phyloP scores from a whole-genome alignment of 1,140 invertebrate genomes.

The Scaptomyza montana region DNA sequence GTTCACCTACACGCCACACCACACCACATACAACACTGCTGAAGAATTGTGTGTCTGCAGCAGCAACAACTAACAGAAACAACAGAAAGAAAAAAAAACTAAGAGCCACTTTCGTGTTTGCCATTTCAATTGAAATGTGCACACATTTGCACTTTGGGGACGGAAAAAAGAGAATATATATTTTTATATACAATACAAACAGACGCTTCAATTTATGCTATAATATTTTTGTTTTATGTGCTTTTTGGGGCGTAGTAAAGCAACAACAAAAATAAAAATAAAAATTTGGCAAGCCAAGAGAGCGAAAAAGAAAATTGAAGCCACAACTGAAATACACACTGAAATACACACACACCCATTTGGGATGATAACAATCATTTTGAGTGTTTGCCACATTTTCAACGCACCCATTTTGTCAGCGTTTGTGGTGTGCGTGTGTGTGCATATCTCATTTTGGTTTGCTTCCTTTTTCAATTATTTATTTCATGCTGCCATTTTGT shows the following conservation, averaged over 20 bases:
- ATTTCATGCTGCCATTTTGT: conserved; percentile 4
- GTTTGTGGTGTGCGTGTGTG: conserved; percentile 14
- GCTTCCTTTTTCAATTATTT: conserved; percentile 14
- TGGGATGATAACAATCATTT: conserved; percentile 71
- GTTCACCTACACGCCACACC: conserved; percentile 42
- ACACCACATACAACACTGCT: conserved; percentile 36
- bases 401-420: conserved; percentile 27
- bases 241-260: conserved; percentile 63
- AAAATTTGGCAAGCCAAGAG: conserved; percentile 42
- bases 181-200: conserved; percentile 2
- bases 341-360: conserved; percentile 37
- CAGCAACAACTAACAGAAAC: conserved; percentile 25
- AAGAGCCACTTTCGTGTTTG: conserved; percentile 59
- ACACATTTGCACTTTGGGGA: conserved; percentile 59
- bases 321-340: conserved; percentile 17
- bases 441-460: conserved; percentile 17
- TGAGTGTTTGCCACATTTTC: conserved; percentile 74
- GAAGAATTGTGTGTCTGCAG: conserved; percentile 17
- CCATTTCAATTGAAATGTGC: conserved; percentile 77
- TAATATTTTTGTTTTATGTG: conserved; percentile 74
- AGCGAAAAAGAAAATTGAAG: conserved; percentile 12
- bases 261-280: not conserved
- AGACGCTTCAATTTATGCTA: conserved; percentile 65
- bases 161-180: conserved; percentile 4
- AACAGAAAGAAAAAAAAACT: no score